These are phyloP conservation scores for Sialis lutaria DNA, from an alignment of 2,888 invertebrate genomes.

Conservation along the genomic window DNA sequence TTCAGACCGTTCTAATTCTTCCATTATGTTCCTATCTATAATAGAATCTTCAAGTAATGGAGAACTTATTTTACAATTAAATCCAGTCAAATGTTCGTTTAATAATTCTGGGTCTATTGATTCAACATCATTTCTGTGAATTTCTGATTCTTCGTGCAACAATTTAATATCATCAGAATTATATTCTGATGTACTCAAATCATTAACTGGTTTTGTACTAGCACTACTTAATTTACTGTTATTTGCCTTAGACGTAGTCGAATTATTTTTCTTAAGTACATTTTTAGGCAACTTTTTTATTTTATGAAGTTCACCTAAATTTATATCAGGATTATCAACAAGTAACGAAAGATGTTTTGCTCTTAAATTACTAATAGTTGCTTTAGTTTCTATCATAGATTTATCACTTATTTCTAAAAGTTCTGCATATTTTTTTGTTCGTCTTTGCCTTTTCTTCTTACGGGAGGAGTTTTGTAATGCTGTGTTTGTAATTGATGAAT, in stretches of 20 bases:
- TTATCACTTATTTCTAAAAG: constrained; percentile 48
- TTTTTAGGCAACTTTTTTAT: constrained; percentile 20
- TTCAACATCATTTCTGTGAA: constrained; percentile 28
- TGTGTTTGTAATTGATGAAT: constrained; percentile 13
- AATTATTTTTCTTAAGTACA: neutral
- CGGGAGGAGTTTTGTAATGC: constrained; percentile 20
- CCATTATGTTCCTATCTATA: too few species aligned
- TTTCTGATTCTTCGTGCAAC: constrained; percentile 17
- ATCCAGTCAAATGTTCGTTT: too few species aligned
- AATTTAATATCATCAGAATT: too few species aligned
- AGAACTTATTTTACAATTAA: too few species aligned
- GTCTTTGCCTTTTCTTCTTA: constrained; percentile 30
- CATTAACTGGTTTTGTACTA: too few species aligned
- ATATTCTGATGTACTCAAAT: too few species aligned
- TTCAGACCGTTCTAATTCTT: too few species aligned
- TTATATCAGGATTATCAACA: constrained; percentile 34
- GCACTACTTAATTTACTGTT: too few species aligned
- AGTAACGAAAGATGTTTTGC: constrained; percentile 48
- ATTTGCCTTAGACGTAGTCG: neutral
- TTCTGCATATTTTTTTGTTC: constrained; percentile 43
- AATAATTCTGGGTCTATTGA: constrained; percentile 18
- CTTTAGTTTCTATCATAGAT: constrained; percentile 44
- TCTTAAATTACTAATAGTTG: constrained; percentile 47
- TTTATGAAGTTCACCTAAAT: constrained; percentile 38
- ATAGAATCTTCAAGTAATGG: too few species aligned